Base-by-base conservation (phyloP, 2,888 invertebrate genomes). In the Seira musarum region DNA sequence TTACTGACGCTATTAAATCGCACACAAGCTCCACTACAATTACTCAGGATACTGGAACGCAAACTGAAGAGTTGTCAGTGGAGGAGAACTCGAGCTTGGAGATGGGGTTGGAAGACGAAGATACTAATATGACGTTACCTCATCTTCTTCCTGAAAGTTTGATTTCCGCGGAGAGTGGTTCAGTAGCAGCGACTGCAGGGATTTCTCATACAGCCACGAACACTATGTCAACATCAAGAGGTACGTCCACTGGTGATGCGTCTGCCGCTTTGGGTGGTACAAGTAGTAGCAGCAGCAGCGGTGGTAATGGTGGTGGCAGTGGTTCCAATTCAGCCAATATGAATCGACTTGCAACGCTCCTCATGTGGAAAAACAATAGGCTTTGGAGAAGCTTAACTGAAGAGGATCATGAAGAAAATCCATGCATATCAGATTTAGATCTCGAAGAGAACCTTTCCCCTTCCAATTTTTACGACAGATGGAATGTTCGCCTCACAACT, bases 371-470 rank as follows among this genome's bases (percentile, higher is more conserved):
- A 75, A 85, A 84, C 81, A 85, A 87, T 79, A 68, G 85, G 76
- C 82, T 85, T 61, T 87, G 87, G 87, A 87, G 82, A 76, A 87
- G 87, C 80, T 82, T 87, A 69, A 85, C 87, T n/a, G 87, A 87
- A 63, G 86, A 85, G 72, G 86, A 84, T 61, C 74, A 74, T 25
- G 82, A 81, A 60, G 84, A 84, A 78, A 78, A 71, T 80, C 79
- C 81, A 57, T 65, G 70, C 67, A 61, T 80, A 72, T 82, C 77
- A 65, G 82, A 82, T 73, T 76, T 80, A 46, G 86, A 85, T 80
- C 68, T 82, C 24, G 83, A 85, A 64, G 83, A 82, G 70, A 81
- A 71, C 69, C 69, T 78, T 63, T 53, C 77, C 40, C 69, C 75
- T 63, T 53, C 77, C 57, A 66, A 64, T 61, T 84, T 76, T 79